Conservation (phyloP, 1,140 invertebrate species). For the Temnothorax longispinosus region DNA sequence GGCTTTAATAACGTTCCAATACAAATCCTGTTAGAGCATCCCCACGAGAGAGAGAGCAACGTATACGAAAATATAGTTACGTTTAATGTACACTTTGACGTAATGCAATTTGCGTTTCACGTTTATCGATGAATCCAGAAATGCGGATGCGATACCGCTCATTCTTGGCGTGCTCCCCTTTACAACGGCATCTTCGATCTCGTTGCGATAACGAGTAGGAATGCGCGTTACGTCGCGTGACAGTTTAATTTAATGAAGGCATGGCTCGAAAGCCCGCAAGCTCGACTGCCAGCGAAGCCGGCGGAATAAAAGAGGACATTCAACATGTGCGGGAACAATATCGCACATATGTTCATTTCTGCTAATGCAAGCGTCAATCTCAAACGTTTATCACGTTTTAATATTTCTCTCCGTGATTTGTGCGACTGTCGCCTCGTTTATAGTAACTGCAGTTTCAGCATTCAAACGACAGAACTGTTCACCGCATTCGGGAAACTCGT, state of each 20-base stretch:
- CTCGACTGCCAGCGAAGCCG: conserved; percentile 15
- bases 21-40: neutral
- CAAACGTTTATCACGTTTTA: neutral
- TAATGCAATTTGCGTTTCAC: neutral
- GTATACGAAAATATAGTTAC: neutral
- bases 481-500: neutral
- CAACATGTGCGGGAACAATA: neutral
- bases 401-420: neutral
- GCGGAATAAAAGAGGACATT: neutral
- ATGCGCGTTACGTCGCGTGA: conserved; percentile 30
- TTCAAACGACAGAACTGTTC: neutral
- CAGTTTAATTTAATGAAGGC: conserved; percentile 61
- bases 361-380: neutral
- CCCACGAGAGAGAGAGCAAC: neutral
- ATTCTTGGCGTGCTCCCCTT: neutral
- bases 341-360: neutral
- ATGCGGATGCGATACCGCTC: conserved; percentile 2
- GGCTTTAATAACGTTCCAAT: neutral
- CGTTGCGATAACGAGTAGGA: conserved; percentile 21
- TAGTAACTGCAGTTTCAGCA: neutral
- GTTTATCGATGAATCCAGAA: conserved; percentile 31
- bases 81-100: neutral
- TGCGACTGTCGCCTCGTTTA: neutral
- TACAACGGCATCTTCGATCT: conserved; percentile 4
- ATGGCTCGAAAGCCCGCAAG: conserved; percentile 55